These are phyloP conservation scores for Coenonympha arcania DNA, from an alignment of 2,888 invertebrate genomes.

Conservation along the genomic window DNA sequence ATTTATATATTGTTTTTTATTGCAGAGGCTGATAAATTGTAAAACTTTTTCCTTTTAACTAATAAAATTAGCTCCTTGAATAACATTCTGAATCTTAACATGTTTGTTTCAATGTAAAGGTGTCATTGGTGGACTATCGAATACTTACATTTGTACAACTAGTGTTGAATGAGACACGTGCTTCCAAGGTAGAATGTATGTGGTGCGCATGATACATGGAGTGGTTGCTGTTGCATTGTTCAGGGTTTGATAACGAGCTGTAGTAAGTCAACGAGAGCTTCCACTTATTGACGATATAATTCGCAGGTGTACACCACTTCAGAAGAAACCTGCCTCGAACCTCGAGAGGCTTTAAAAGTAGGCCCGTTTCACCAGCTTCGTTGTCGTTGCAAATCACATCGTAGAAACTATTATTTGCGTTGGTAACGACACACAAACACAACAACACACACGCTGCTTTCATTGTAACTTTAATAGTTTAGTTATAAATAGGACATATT, in stretches of 20 bases:
- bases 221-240: not conserved
- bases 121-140: too few relatives aligned
- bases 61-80: too few relatives aligned
- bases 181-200: not conserved
- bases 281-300: conserved; percentile 34
- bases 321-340: conserved; percentile 44
- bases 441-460: conserved; percentile 32
- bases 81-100: too few relatives aligned
- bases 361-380: conserved; percentile 21
- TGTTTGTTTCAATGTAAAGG: too few relatives aligned
- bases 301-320: conserved; percentile 38
- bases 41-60: too few relatives aligned
- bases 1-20: too few relatives aligned
- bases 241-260: not conserved
- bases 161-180: not conserved
- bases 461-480: conserved; percentile 30
- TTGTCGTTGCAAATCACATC: conserved; percentile 36
- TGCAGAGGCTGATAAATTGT: too few relatives aligned
- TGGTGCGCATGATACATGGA: not conserved
- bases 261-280: conserved; percentile 29
- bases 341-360: conserved; percentile 34
- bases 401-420: conserved; percentile 27
- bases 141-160: conserved; percentile 3
- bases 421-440: conserved; percentile 22
- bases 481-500: not conserved